phyloP scores from a whole-genome alignment of 2,113 vertebrate genomes.

The Bombycilla garrulus region DNA sequence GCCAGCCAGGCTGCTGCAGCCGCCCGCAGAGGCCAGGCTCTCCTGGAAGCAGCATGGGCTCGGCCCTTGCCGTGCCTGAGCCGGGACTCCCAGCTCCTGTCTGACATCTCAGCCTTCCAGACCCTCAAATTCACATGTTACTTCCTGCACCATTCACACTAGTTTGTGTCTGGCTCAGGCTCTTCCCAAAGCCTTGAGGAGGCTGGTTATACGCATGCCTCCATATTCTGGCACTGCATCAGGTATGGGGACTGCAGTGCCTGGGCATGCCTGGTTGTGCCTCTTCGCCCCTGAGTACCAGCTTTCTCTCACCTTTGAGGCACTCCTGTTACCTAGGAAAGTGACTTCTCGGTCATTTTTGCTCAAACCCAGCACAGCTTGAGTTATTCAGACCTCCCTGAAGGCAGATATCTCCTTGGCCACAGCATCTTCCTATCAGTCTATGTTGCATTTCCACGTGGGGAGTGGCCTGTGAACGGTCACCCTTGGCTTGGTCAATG shows the following conservation, averaged over 20 bases:
- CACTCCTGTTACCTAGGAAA: neutral
- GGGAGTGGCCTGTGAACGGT: neutral
- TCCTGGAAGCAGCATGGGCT: neutral
- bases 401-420: neutral
- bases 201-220: fast-evolving
- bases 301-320: neutral
- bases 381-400: neutral
- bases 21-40: neutral
- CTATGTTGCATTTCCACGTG: neutral
- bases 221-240: fast-evolving
- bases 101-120: neutral
- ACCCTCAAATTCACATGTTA: neutral
- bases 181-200: neutral
- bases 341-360: neutral
- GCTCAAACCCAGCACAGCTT: neutral
- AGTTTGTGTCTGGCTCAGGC: neutral
- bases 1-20: slow-evolving; percentile 29
- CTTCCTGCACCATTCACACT: neutral
- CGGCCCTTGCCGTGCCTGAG: fast-evolving
- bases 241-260: neutral
- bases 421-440: neutral
- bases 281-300: neutral
- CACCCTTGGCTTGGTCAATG: neutral
- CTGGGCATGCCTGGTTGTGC: neutral
- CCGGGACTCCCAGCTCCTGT: neutral